A percentile compares a stretch with the other conserved stretches of the same genome.
Conservation (phyloP, 2,113 vertebrate species). For the Aegotheles bennettii region DNA sequence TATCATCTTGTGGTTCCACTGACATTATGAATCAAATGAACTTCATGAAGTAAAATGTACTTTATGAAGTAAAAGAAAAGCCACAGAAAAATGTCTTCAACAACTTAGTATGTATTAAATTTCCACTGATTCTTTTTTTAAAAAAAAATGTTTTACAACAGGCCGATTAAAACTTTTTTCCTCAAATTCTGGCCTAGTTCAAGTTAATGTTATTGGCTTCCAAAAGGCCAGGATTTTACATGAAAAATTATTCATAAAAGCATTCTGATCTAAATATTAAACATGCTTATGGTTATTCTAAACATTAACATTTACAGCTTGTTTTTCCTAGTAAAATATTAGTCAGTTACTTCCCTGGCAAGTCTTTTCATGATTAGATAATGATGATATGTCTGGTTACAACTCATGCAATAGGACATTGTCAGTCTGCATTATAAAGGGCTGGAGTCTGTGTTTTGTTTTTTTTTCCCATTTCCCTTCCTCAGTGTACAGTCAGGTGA, state of each 20-base stretch:
- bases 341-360: neutral
- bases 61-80: neutral
- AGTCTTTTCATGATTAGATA: neutral
- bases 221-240: neutral
- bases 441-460: accelerated
- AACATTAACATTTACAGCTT: neutral
- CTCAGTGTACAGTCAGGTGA: neutral
- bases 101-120: neutral
- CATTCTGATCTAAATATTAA: neutral
- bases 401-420: neutral
- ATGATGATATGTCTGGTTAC: neutral
- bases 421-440: neutral
- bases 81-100: neutral
- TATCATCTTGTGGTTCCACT: neutral
- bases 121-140: neutral
- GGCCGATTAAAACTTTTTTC: neutral
- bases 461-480: neutral
- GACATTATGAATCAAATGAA: neutral
- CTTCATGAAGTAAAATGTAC: neutral
- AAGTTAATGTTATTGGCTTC: neutral
- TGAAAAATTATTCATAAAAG: neutral
- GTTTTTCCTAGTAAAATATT: neutral
- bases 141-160: neutral
- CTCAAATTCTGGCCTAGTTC: neutral
- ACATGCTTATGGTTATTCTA: neutral